Percentiles rank a stretch among this genome's conserved stretches.
Conservation (phyloP, 2,113 vertebrate species). For the Rhinoderma darwinii region DNA sequence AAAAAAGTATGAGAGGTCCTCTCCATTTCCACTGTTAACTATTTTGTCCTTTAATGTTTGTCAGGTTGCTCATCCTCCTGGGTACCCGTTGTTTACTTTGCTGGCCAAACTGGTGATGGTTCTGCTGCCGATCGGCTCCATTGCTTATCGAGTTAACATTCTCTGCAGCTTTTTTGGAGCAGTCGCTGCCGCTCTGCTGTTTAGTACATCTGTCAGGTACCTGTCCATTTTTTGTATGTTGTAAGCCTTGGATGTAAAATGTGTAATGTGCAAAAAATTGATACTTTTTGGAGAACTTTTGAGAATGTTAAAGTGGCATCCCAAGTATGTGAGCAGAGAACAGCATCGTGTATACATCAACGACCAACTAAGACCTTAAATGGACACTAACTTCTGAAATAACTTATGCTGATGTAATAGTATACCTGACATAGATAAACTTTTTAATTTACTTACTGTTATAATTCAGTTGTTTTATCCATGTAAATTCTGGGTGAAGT, state of each 20-base stretch:
- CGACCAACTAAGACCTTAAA: background rate
- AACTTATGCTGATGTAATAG: too few relatives aligned
- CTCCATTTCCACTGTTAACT: background rate
- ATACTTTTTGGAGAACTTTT: background rate
- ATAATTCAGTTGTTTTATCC: too few relatives aligned
- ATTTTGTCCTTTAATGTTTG: conserved; percentile 44
- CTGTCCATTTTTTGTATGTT: background rate
- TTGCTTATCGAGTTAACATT: conserved; percentile 87
- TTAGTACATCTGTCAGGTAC: conserved; percentile 91
- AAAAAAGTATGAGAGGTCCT: background rate
- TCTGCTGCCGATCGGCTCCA: conserved; percentile 78
- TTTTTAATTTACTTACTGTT: too few relatives aligned
- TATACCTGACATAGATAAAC: too few relatives aligned
- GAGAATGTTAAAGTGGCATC: background rate
- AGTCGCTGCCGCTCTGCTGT: conserved; percentile 83
- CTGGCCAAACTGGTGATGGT: conserved; percentile 76
- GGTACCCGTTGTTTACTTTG: conserved; percentile 93
- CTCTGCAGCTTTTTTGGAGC: conserved; percentile 85
- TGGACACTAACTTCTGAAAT: background rate
- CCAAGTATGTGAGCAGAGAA: too few relatives aligned
- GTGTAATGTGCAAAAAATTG: background rate
- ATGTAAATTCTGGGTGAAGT: too few relatives aligned
- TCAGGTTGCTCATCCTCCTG: conserved; percentile 94
- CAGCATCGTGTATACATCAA: too few relatives aligned
- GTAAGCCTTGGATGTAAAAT: background rate